Evolutionary conservation across 2,113 vertebrate species (phyloP), one percentile per base, ranked within the genome.

Genomic region (Zosterops japonicus): DNA sequence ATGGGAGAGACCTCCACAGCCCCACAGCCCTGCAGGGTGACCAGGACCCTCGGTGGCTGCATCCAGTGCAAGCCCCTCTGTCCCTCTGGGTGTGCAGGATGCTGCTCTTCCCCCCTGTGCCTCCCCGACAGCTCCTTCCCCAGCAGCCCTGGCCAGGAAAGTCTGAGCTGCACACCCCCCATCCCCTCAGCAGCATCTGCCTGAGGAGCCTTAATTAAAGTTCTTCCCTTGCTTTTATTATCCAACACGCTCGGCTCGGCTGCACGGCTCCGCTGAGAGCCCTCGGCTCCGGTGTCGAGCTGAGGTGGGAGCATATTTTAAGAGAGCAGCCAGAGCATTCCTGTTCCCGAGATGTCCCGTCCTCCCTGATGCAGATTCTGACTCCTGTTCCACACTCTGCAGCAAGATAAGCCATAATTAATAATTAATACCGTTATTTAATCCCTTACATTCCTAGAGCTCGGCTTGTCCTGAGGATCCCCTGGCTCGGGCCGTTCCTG

Each of bases 371-470:
- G 49, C 41, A 39, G 74, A 14, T 79, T 53, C 91, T 29, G 91
- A 93, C 77, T 95, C 78, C 93, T 95, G 94, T 94, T 95, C 91
- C 83, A 41, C 93, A 64, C 65, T 89, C 52, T 18, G 77, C 75
- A 89, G 96, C 95, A 95, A 93, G 93, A 65, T 75, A 67, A 92
- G 69, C 87, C 93, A 31, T 82, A 60, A 89, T 96, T 96, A 91
- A 96, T 96, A 93, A 90, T 93, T 94, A 80, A 94, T 63, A 33
- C 49, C 57, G 2, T 71, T 92, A 60, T 78, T 94, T 75, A 84
- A 91, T 56, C 69, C 56, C 83, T 49, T 39, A 78, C 89, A 63
- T 87, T 89, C 69, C 57, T 56, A 19, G 18, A 84, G 69, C 23
- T 79, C 21, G 0, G 2, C 90, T 80, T 12, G 31, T 72, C 92